Conservation (phyloP, 1,140 invertebrate genomes). For the Plectrocnemia conspersa region DNA sequence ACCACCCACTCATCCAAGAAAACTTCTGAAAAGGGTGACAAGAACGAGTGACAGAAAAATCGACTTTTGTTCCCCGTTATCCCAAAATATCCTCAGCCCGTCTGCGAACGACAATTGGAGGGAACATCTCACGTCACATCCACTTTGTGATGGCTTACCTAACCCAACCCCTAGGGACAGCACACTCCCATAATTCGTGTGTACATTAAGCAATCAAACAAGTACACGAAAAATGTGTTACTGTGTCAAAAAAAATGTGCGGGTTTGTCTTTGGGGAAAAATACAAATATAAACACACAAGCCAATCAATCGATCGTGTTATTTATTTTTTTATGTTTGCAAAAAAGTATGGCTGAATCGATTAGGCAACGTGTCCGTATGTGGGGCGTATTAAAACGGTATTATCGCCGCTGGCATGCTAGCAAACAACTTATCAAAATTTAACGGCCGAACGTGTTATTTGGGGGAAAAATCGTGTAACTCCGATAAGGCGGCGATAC, state of each 20-base stretch:
- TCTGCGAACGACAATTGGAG: neutral
- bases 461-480: conserved; percentile 23
- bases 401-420: conserved; percentile 21
- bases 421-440: conserved; percentile 26
- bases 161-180: neutral
- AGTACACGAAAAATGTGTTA: too few species aligned
- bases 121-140: neutral
- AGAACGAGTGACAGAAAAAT: too few species aligned
- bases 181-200: neutral
- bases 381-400: conserved; percentile 11
- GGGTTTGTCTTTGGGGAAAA: too few species aligned
- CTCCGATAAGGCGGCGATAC: conserved; percentile 17
- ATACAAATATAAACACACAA: conserved; percentile 1
- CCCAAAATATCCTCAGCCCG: neutral
- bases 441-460: conserved; percentile 30
- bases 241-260: too few species aligned
- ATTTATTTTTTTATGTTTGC: too few species aligned
- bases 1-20: too few species aligned
- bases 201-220: too few species aligned
- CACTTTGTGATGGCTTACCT: neutral
- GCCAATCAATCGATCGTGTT: too few species aligned
- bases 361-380: conserved; percentile 10
- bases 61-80: too few species aligned
- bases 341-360: conserved; percentile 10
- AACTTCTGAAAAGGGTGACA: too few species aligned